phyloP scores from a whole-genome alignment of 2,888 invertebrate genomes.

The Keiferia lycopersicella region DNA sequence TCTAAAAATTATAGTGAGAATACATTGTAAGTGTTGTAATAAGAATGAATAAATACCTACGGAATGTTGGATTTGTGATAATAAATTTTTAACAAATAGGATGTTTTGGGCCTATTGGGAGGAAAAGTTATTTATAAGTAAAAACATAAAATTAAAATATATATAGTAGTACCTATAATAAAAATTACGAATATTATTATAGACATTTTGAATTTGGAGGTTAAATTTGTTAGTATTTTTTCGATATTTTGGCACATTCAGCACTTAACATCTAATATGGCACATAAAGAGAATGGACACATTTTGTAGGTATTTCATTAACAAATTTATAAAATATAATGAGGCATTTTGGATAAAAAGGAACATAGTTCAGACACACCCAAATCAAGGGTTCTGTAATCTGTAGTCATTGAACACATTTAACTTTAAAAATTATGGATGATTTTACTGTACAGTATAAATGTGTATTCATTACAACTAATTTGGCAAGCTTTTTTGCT shows the following conservation, averaged over 20 bases:
- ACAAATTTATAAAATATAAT: not conserved
- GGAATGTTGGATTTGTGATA: slow-evolving; percentile 48
- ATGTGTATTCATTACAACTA: no score
- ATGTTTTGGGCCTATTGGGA: slow-evolving; percentile 56
- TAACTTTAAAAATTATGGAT: no score
- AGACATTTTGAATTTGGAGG: slow-evolving; percentile 16
- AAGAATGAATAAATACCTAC: slow-evolving; percentile 24
- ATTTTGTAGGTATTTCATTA: slow-evolving; percentile 32
- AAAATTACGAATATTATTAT: slow-evolving; percentile 24
- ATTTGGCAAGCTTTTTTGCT: no score
- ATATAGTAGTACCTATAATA: slow-evolving; percentile 22
- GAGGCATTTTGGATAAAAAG: no score
- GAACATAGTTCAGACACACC: no score
- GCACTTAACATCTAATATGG: slow-evolving; percentile 37
- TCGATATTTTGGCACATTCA: slow-evolving; percentile 34
- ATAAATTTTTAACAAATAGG: slow-evolving; percentile 34
- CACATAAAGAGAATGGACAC: slow-evolving; percentile 37
- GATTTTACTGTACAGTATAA: no score
- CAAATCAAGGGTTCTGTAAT: no score
- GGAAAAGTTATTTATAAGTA: slow-evolving; percentile 40
- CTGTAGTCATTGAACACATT: no score
- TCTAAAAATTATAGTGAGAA: slow-evolving; percentile 25
- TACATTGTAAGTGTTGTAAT: slow-evolving; percentile 23
- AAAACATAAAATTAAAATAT: slow-evolving; percentile 21
- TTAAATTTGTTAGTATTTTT: slow-evolving; percentile 20